Evolutionary conservation across 2,113 vertebrate genomes (phyloP), one percentile per base, ranked within the genome.

Genomic region (Siniperca chuatsi): DNA sequence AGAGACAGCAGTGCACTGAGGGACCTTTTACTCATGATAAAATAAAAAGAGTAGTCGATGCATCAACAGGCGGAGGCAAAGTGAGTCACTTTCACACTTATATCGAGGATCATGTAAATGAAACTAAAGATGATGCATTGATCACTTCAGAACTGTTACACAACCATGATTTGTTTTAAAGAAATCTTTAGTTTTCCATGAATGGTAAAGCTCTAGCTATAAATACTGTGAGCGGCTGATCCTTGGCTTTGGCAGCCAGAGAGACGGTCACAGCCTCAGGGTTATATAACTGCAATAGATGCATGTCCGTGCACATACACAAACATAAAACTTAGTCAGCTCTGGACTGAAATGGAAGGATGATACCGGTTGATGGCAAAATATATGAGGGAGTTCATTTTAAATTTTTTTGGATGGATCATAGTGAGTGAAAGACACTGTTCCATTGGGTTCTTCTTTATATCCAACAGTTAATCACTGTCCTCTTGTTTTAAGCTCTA

Each of bases 221-320:
- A 42, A 81, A 73, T 85, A 50, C 4, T 71, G 60, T 12, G 16
- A 37, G 33, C 46, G 68, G 20, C 46, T 72, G 67, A 79, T 80
- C 71, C 58, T 48, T 48, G 35, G 23, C 35, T n/a, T 65, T 79
- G 73, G 83, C 35, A 67, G 65, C 29, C 68, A 62, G 29, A 33
- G 50, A 69, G 35, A 42, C 18, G 48, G 65, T 84, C 76, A 81
- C 25, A 66, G 25, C 58, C 35, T 64, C 37, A 42, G 75, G 35
- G 23, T 88, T 87, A 66, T 29, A 33, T 87, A 87, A 88, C 60
- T 35, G 12, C 78, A 66, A 4, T 44, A 48, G 64, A 78, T 78
- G 50, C 20, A 42, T 57, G 77, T 50, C 2, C 0, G 2, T 74
- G 29, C 13, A 8, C 55, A 16, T 15, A 82, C 76, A 48, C 42